These are phyloP conservation scores for Pollicipes pollicipes DNA, from an alignment of 1,140 invertebrate species.

Conservation along the genomic window DNA sequence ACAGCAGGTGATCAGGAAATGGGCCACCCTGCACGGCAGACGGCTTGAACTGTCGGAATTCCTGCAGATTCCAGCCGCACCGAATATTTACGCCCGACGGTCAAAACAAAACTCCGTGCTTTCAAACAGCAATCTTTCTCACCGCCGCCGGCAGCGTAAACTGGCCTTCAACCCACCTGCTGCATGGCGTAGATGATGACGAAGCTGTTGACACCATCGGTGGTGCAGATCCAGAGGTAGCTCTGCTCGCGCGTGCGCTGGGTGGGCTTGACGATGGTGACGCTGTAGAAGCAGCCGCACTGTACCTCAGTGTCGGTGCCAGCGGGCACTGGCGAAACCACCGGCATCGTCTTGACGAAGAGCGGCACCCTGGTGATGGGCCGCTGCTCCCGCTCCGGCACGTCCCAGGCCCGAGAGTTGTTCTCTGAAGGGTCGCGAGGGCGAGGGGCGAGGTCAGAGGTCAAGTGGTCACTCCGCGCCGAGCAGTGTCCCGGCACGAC, in stretches of 20 bases:
- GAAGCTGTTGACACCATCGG: conserved; percentile 54
- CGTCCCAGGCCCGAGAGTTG: conserved; percentile 82
- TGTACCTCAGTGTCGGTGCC: conserved; percentile 40
- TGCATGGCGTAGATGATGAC: conserved; percentile 60
- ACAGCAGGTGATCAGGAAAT: too few relatives aligned
- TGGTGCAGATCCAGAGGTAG: conserved; percentile 60
- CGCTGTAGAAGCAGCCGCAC: conserved; percentile 73
- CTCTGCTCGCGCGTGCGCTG: conserved; percentile 23
- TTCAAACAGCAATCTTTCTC: too few relatives aligned
- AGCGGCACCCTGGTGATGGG: conserved; percentile 73
- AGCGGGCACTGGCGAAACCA: conserved; percentile 37
- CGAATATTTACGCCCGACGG: too few relatives aligned
- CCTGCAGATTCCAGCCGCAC: too few relatives aligned
- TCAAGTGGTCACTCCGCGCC: too few relatives aligned
- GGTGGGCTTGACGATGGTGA: conserved; percentile 29
- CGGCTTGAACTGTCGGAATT: too few relatives aligned
- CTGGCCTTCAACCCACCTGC: conserved; percentile 27
- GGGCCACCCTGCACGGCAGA: too few relatives aligned
- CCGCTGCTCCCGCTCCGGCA: conserved; percentile 48
- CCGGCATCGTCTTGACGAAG: conserved; percentile 67
- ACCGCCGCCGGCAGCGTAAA: too few relatives aligned
- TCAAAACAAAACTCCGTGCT: too few relatives aligned
- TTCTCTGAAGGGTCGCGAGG: not conserved
- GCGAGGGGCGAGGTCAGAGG: too few relatives aligned
- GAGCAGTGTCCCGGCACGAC: too few relatives aligned